A percentile compares a stretch with the other conserved stretches of the same genome.
Conservation (phyloP, 2,888 invertebrate genomes). For the Calephelis perditalis region DNA sequence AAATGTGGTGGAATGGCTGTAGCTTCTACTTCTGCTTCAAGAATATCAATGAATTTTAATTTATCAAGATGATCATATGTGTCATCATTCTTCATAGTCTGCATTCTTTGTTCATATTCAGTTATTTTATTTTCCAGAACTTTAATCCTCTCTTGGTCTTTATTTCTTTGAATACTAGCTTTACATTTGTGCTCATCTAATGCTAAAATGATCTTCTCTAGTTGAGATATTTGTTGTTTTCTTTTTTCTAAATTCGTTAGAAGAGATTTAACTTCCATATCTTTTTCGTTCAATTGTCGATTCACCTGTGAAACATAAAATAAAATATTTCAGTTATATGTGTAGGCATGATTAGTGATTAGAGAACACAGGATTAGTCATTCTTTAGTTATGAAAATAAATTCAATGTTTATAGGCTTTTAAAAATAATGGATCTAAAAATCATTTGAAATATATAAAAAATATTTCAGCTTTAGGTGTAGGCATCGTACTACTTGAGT, state of each 20-base stretch:
- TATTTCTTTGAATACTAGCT: conserved; percentile 42
- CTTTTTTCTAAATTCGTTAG: conserved; percentile 35
- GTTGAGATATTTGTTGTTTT: conserved; percentile 41
- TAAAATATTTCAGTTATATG: too few species aligned
- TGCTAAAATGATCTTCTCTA: conserved; percentile 60
- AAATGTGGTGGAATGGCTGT: conserved; percentile 35
- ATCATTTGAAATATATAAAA: too few species aligned
- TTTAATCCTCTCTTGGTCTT: conserved; percentile 48
- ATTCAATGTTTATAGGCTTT: too few species aligned
- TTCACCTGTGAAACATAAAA: conserved; percentile 41
- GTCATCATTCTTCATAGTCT: conserved; percentile 37
- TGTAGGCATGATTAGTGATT: too few species aligned
- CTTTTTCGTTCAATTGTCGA: conserved; percentile 50
- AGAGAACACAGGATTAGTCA: too few species aligned
- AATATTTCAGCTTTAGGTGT: too few species aligned
- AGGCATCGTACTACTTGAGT: too few species aligned
- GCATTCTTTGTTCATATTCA: conserved; percentile 41
- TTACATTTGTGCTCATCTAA: conserved; percentile 56
- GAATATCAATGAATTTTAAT: conserved; percentile 56
- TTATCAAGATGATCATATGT: conserved; percentile 53
- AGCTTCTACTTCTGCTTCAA: conserved; percentile 58
- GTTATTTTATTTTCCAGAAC: conserved; percentile 46
- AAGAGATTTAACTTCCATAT: conserved; percentile 53
- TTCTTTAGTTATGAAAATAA: too few species aligned
- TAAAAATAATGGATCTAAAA: too few species aligned